Conservation (phyloP, 2,888 invertebrate species). For the Caenorhabditis zanzibari region DNA sequence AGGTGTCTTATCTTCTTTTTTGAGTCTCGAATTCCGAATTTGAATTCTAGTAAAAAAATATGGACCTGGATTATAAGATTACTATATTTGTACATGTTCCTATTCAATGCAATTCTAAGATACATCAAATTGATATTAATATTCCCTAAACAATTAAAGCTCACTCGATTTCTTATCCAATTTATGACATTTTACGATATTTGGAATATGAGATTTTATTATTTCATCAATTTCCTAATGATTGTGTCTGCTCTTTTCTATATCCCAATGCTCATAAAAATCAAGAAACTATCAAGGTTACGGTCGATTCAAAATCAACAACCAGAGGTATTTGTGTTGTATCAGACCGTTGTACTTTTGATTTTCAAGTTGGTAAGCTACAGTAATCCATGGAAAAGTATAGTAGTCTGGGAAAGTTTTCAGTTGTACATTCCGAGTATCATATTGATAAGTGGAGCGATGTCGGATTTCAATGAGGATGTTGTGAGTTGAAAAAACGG, state of each 20-base stretch:
- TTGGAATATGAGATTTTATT: slow-evolving; percentile 4
- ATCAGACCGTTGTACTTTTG: slow-evolving; percentile 6
- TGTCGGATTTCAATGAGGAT: background rate
- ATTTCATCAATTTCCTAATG: background rate
- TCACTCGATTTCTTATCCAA: background rate
- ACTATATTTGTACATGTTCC: background rate
- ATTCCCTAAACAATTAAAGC: too few relatives aligned
- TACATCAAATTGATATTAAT: background rate
- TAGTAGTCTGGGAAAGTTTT: background rate
- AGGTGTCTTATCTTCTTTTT: background rate
- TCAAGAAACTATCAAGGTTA: background rate
- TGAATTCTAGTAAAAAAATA: background rate
- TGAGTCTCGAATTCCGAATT: background rate
- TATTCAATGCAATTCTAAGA: background rate
- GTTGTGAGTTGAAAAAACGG: background rate
- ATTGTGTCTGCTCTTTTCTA: slow-evolving; percentile 1
- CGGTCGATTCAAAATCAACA: background rate
- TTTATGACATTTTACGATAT: background rate
- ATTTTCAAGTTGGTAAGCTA: slow-evolving; percentile 4
- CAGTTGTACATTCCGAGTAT: slow-evolving; percentile 1
- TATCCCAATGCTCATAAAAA: slow-evolving; percentile 1
- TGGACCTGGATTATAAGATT: background rate
- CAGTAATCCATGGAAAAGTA: background rate
- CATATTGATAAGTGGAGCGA: background rate
- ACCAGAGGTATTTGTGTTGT: background rate